Evolutionary conservation across 1,140 invertebrate genomes (phyloP), one percentile per base, ranked within the genome.

Genomic region (Ylistrum balloti): DNA sequence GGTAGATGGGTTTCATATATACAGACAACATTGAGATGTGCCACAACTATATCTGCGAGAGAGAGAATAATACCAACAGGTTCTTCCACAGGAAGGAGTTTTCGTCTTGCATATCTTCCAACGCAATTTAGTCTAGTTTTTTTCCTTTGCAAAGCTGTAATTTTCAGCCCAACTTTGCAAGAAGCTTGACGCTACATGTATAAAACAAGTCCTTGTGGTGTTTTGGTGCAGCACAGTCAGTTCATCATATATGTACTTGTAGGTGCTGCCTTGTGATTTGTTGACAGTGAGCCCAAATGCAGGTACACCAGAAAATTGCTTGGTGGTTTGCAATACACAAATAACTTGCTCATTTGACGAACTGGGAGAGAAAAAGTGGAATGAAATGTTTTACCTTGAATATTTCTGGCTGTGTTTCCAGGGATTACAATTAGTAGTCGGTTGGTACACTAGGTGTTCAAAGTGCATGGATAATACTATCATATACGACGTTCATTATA

Each of bases 341-440:
- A 38, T 38, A 38, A 38, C 35, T 86, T 85, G 9, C 33, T 33
- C 34, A 86, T 89, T 85, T 89, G 74, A 34, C 41, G 87, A 28
- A 91, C 89, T 85, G 89, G 89, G 32, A 91, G 91, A 28, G 41
- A 17, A 86, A 90, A 91, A 20, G 91, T 86, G 33, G 89, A 88
- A 85, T 91, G 88, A 22, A 92, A 48, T 7, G 90, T 92, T 28
- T 85, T 86, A 1, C 90, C 90, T 45, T 88, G 45, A 5, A 92
- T 91, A 38, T 91, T 91, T 0, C 35, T 38, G 74, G 92, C 92
- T 56, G 86, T 90, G 88, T 92, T 92, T 86, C 90, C 92, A 38
- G 35, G 5, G 35, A 13, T 7, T 7, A 13, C 35, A 7, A 13
- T 38, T 38, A 38, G 35, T 89, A 34, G 34, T 90, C 88, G 22